Evolutionary conservation across 2,888 invertebrate species (phyloP), one percentile per base, ranked within the genome.

Genomic region (Pyrocoelia pectoralis): DNA sequence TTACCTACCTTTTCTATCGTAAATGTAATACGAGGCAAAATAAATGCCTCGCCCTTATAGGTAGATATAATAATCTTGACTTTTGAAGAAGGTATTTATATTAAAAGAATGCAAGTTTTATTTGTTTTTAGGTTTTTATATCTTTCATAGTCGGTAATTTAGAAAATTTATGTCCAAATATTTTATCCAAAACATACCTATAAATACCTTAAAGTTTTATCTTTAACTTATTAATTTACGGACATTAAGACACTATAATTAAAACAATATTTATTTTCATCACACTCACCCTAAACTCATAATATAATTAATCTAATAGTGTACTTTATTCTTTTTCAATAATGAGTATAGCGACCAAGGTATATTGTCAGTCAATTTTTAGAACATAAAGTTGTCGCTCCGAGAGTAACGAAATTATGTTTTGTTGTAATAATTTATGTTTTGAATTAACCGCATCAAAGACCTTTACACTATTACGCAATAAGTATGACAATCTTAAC

Each of bases 1-100:
- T 56, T 54, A 40, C 49, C 52, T 40, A 41, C 52, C 60, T 60
- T 55, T 61, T 56, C 56, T 61, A 61, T 61, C 56, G 51, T 54
- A 55, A 63, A 49, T 43, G 55, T 46, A 56, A 46, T 56, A 28
- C 46, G 15, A 54, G 52, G 53, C 41, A 41, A 58, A 41, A 58
- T 43, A 58, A 41, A 58, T 43, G 58, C 52, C 51, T 46, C 52
- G 15, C 52, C 58, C 41, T 17, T 24, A 33, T 38, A 54, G 24
- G 6, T 24, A 24, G 41, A 41, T 15, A 41, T 54, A 40, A 41
- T 24, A 54, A 54, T 54, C 53, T 41, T 19, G 53, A 54, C 33
- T 54, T 54, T 54, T 41, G 40, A 41, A 54, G 33, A 24, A 33
- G 53, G 38, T 54, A 38, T 52, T 52, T 50, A 50, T 50, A 50